These are phyloP conservation scores for Zapus hudsonius DNA, from an alignment of 2,113 vertebrate species.

Conservation along the genomic window DNA sequence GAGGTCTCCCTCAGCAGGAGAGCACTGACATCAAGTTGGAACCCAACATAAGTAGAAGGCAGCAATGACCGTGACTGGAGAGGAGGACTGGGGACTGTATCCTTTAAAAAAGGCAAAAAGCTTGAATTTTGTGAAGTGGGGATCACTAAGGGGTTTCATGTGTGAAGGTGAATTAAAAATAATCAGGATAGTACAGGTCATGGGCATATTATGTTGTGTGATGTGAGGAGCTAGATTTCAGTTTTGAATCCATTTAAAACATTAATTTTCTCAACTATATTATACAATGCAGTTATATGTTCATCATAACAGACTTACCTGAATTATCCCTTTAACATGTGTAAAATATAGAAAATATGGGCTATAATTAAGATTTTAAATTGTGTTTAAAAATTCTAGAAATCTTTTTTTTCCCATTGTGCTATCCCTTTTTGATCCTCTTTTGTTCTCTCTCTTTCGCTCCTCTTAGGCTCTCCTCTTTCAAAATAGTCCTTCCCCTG, in stretches of 20 bases:
- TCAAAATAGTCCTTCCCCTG: too few species aligned
- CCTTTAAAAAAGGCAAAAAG: background rate
- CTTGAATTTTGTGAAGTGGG: background rate
- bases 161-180: background rate
- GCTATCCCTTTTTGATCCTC: too few species aligned
- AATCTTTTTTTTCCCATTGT: too few species aligned
- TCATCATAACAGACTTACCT: background rate
- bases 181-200: background rate
- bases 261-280: background rate
- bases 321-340: slow-evolving; percentile 40
- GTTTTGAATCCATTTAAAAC: background rate
- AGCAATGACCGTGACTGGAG: background rate
- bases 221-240: background rate
- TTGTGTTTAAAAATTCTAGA: slow-evolving; percentile 32
- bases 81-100: background rate
- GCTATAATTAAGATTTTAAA: slow-evolving; percentile 40
- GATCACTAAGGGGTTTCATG: background rate
- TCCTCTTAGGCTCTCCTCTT: too few species aligned
- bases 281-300: slow-evolving; percentile 8
- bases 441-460: too few species aligned
- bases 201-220: background rate
- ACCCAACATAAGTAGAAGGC: background rate
- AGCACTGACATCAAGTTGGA: background rate
- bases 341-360: background rate
- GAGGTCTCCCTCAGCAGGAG: background rate